Base-by-base conservation (phyloP, 2,797 vertebrate genomes). In the Phoeniculus purpureus region DNA sequence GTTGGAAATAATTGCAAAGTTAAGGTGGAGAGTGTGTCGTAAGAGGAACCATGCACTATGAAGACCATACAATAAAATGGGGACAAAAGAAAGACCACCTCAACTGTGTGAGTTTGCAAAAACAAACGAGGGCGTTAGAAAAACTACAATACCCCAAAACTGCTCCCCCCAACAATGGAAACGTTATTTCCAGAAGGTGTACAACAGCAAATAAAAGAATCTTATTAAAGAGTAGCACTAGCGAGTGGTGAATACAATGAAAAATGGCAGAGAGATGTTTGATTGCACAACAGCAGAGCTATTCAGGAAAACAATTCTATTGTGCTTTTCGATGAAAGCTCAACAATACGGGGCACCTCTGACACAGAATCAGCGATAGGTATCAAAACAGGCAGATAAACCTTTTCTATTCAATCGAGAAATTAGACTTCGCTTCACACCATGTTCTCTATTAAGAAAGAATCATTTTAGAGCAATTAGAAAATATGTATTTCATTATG, bases 1-100 rank as follows among this genome's bases (percentile, higher is more conserved):
- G 89, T 94, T 95, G 95, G 94, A 97, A 97, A 96, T 95, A 96
- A 96, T 93, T 93, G 94, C 89, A 93, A 96, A 96, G 70, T 76
- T 89, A 96, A 95, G 91, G 77, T 95, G 84, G 70, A 93, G 88
- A 97, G 32, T 74, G 77, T 94, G 87, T 73, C 83, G 94, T 96
- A 95, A 93, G 59, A 82, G 94, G 89, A 96, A 50, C 60, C 91
- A 90, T 89, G 92, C 78, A 95, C 94, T 88, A 94, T 43, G 78
- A 91, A 79, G 68, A 52, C 59, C 48, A 89, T 91, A 84, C 73
- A 94, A 83, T 81, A 95, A 96, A 94, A 82, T 26, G n/a, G 74
- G 25, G 58, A 84, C 67, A 75, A 92, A 85, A 92, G 56, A 90
- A 77, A 90, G 76, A 94, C 16, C 22, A 90, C 68, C 88, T 91